A percentile compares a stretch with the other conserved stretches of the same genome.
Conservation (phyloP, 2,888 invertebrate genomes). For the Ferdinandea cuprea region DNA sequence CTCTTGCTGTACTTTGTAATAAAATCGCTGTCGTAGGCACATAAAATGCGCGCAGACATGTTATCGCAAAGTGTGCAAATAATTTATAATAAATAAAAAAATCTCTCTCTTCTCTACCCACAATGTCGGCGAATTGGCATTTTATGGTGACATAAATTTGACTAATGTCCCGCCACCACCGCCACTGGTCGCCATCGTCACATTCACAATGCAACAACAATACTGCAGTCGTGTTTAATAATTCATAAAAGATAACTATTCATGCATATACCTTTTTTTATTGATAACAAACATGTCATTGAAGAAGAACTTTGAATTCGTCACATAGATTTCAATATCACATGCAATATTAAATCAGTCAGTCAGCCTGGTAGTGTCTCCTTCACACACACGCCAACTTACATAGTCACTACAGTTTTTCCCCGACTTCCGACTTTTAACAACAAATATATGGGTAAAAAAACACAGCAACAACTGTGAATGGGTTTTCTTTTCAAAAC, state of each 20-base stretch:
- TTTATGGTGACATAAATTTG: slow-evolving; percentile 10
- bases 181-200: too few relatives aligned
- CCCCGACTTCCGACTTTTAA: slow-evolving; percentile 42
- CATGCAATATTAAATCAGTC: slow-evolving; percentile 41
- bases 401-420: neutral
- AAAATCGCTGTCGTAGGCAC: slow-evolving; percentile 32
- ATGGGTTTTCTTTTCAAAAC: slow-evolving; percentile 7
- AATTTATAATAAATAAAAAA: neutral
- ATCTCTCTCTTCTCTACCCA: slow-evolving; percentile 14
- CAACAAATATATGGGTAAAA: too few relatives aligned
- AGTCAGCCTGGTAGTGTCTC: slow-evolving; percentile 9
- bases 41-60: neutral
- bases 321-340: slow-evolving; percentile 29
- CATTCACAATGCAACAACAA: neutral
- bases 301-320: slow-evolving; percentile 10
- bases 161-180: slow-evolving; percentile 11
- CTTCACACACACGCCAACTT: neutral
- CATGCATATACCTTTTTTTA: slow-evolving; percentile 2
- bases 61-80: slow-evolving; percentile 16
- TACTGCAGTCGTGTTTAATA: slow-evolving; percentile 12
- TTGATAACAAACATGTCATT: slow-evolving; percentile 1
- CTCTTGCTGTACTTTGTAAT: slow-evolving; percentile 1
- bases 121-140: slow-evolving; percentile 12
- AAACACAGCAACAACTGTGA: too few relatives aligned
- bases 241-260: slow-evolving; percentile 30